Base-by-base conservation (phyloP, 2,888 invertebrate genomes). In the Nomada fabriciana region DNA sequence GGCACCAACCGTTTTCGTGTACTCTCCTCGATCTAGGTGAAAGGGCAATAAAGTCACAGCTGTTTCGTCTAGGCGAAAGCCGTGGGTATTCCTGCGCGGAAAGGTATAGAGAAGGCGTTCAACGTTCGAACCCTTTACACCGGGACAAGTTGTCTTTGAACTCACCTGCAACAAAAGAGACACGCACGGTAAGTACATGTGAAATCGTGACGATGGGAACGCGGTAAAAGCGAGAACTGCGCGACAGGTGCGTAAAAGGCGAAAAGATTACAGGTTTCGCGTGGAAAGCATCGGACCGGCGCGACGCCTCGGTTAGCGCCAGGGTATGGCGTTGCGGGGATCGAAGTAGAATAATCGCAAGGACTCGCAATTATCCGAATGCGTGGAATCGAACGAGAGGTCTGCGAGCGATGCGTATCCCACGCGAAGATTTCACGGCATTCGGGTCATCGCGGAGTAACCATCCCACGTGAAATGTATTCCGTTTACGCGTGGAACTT, bases 371-470 rank as follows among this genome's bases (percentile, higher is more conserved):
- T 88, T 86, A 80, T 72, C 61, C 65, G 76, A 76, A 64, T 77
- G 85, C 85, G 85, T 77, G 79, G 83, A 87, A 83, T 76, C 80
- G 71, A n/a, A 68, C 47, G 78, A 84, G 71, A 80, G 68, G 72
- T 47, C 63, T 76, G 67, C 75, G 86, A 74, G 75, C 80, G 53
- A 76, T 74, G 60, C 29, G 42, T 74, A 70, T 82, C 85, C 88
- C 79, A 85, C 90, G 72, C 85, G 68, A 25, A 69, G 72, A 78
- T 88, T 85, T 86, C 86, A 82, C 88, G 86, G 89, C 89, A 91
- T 90, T 87, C 91, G 83, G 90, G 91, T 91, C 91, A 90, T 87
- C 91, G 74, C 68, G 82, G 84, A 70, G 71, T 52, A 70, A 82
- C 72, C 88, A 60, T 76, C 89, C 89, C 82, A 89, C 89, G 82